These are phyloP conservation scores for Centropus bengalensis DNA, from an alignment of 2,113 vertebrate genomes.

Conservation along the genomic window DNA sequence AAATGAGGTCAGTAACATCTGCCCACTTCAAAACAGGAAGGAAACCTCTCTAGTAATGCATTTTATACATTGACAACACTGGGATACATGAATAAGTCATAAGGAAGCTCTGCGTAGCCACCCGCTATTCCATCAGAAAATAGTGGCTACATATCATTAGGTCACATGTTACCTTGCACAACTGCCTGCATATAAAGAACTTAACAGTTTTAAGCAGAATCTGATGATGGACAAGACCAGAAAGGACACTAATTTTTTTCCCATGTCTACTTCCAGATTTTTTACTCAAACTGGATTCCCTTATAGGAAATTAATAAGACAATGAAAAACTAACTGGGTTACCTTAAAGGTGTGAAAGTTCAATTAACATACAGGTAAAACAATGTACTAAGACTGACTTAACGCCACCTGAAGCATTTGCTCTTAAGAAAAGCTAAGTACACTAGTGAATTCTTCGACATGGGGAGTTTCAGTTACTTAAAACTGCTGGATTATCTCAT, in stretches of 20 bases:
- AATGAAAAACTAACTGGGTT: background rate
- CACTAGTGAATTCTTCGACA: background rate
- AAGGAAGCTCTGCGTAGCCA: background rate
- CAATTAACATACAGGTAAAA: background rate
- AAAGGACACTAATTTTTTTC: background rate
- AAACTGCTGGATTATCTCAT: background rate
- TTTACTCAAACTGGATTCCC: background rate
- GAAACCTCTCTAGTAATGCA: background rate
- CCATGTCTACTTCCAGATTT: background rate
- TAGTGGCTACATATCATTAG: background rate
- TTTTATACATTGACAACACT: background rate
- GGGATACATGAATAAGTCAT: background rate
- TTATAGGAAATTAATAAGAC: background rate
- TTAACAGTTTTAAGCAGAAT: background rate
- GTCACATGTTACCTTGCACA: background rate
- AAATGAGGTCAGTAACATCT: conserved; percentile 6
- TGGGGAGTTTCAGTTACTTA: background rate
- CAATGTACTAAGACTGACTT: background rate
- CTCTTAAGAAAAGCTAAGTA: background rate
- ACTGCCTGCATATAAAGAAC: background rate
- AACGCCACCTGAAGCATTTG: background rate
- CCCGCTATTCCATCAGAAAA: background rate
- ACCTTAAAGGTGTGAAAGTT: background rate
- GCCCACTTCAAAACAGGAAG: background rate
- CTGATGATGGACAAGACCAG: background rate